Evolutionary conservation across 2,113 vertebrate genomes (phyloP).

Genomic region (Tauraco erythrolophus): DNA sequence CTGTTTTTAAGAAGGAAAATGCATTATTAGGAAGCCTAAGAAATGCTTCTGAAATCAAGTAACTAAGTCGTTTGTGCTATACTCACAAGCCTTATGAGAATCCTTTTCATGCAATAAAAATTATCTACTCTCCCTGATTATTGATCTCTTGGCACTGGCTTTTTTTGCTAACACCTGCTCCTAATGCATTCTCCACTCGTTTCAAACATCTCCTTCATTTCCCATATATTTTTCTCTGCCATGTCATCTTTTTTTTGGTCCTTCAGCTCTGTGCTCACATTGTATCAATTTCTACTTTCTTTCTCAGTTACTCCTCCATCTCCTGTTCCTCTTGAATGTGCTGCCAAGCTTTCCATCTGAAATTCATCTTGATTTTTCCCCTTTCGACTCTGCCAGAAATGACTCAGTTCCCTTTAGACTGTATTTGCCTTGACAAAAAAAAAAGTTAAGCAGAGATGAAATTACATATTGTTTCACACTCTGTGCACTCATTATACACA

Average conservation of each 20-base stretch:
- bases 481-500: not conserved
- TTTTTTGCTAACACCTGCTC: not conserved
- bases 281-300: not conserved
- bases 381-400: constrained; percentile 25
- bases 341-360: constrained; percentile 27
- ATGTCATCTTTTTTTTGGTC: not conserved
- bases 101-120: not conserved
- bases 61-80: not conserved
- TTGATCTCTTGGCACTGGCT: not conserved
- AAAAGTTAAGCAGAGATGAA: not conserved
- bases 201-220: not conserved
- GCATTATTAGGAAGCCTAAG: not conserved
- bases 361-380: constrained; percentile 13
- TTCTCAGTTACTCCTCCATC: not conserved
- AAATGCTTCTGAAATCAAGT: not conserved
- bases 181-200: not conserved
- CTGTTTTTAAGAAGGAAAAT: not conserved
- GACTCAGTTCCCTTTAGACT: not conserved
- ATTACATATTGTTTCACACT: not conserved
- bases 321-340: not conserved
- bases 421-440: not conserved
- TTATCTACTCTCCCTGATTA: not conserved
- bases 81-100: not conserved
- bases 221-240: not conserved
- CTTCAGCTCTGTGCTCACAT: not conserved